phyloP scores from a whole-genome alignment of 2,113 vertebrate species.

The Zosterops lateralis region DNA sequence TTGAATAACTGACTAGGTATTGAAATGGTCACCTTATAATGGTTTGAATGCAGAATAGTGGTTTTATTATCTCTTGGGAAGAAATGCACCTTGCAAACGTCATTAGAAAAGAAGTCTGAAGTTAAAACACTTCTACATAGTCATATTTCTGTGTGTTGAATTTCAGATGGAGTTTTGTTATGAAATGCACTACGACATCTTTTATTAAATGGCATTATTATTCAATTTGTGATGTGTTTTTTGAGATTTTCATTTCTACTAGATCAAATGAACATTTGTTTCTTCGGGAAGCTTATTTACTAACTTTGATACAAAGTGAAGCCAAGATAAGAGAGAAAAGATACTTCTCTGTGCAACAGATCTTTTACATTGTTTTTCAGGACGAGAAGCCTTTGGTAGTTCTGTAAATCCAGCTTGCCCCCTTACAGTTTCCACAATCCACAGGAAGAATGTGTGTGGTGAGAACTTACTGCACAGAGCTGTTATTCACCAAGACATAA shows the following conservation, averaged over 20 bases:
- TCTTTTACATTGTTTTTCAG: conserved; percentile 43
- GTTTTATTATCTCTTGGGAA: neutral
- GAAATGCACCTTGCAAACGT: neutral
- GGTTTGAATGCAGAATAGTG: neutral
- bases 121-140: neutral
- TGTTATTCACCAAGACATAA: conserved; percentile 48
- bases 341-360: neutral
- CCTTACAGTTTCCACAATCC: conserved; percentile 39
- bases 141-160: neutral
- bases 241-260: neutral
- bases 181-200: neutral
- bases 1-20: neutral
- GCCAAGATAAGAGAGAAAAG: neutral
- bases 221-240: neutral
- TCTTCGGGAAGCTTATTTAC: neutral
- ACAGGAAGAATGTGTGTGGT: conserved; percentile 72
- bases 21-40: neutral
- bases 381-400: neutral
- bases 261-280: neutral
- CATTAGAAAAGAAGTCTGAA: neutral
- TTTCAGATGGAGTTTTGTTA: neutral
- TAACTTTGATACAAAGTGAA: neutral
- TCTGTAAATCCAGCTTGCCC: neutral
- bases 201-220: neutral
- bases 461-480: conserved; percentile 77